Conservation (phyloP, 2,888 invertebrate genomes). For the Dermolepida albohirtum region DNA sequence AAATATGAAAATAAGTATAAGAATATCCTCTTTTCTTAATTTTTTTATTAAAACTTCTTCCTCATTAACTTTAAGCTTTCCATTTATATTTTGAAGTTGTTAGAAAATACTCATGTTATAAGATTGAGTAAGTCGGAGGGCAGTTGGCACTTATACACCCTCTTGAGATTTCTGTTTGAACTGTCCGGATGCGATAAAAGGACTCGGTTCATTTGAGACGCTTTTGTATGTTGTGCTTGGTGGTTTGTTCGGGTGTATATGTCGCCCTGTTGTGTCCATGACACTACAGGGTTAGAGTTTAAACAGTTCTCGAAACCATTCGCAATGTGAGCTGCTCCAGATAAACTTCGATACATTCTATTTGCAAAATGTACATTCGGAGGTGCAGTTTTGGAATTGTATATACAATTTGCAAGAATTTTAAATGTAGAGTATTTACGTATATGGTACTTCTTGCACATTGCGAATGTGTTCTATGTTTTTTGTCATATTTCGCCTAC, state of each 20-base stretch:
- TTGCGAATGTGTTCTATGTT: neutral
- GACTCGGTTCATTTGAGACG: constrained; percentile 31
- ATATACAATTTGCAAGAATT: neutral
- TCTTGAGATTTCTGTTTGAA: constrained; percentile 23
- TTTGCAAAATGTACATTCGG: neutral
- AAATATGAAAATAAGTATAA: too few relatives aligned
- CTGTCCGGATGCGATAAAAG: constrained; percentile 29
- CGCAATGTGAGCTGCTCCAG: neutral
- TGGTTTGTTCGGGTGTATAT: constrained; percentile 22
- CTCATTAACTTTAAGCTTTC: too few relatives aligned
- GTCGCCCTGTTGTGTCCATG: constrained; percentile 28
- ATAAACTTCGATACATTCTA: constrained; percentile 3
- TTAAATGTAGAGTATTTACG: too few relatives aligned
- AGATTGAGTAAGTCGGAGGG: neutral
- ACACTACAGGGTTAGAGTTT: constrained; percentile 18
- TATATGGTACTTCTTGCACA: neutral
- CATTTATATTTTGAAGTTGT: neutral
- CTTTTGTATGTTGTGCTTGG: constrained; percentile 27
- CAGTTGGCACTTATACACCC: constrained; percentile 5
- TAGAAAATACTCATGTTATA: neutral
- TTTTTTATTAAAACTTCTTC: too few relatives aligned
- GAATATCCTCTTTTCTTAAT: too few relatives aligned
- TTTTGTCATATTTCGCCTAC: too few relatives aligned
- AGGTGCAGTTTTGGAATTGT: constrained; percentile 13
- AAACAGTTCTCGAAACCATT: constrained; percentile 15